Evolutionary conservation across 2,888 invertebrate genomes (phyloP).

Genomic region (Sceliomorpha sp.): DNA sequence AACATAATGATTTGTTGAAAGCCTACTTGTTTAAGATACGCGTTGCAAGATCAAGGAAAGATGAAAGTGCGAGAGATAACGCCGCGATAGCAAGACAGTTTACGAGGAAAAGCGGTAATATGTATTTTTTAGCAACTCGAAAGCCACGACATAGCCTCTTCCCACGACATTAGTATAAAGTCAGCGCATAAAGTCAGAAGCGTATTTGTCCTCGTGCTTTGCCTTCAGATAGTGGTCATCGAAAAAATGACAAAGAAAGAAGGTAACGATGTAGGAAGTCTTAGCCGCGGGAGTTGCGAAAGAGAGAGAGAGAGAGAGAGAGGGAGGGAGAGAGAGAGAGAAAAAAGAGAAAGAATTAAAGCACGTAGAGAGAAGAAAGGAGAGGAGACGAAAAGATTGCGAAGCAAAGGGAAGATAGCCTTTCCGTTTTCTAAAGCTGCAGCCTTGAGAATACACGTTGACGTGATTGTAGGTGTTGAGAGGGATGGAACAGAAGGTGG

Average conservation of each 20-base stretch:
- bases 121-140: slow-evolving; percentile 26
- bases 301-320: slow-evolving; percentile 20
- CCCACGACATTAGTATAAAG: slow-evolving; percentile 34
- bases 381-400: slow-evolving; percentile 27
- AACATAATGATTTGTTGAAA: slow-evolving; percentile 1
- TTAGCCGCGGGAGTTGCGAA: slow-evolving; percentile 31
- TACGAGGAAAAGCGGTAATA: slow-evolving; percentile 34
- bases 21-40: not conserved
- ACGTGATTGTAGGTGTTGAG: slow-evolving; percentile 55
- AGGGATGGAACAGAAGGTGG: slow-evolving; percentile 54
- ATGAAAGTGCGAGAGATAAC: slow-evolving; percentile 31
- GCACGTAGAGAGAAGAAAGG: slow-evolving; percentile 23
- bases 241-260: slow-evolving; percentile 39
- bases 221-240: slow-evolving; percentile 16
- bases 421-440: slow-evolving; percentile 58
- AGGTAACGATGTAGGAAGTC: slow-evolving; percentile 37
- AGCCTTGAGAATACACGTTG: slow-evolving; percentile 68
- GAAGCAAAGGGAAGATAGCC: slow-evolving; percentile 56
- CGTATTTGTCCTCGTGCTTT: slow-evolving; percentile 17
- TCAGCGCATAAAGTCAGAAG: slow-evolving; percentile 26
- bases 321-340: too few species aligned
- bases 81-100: slow-evolving; percentile 19
- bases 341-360: slow-evolving; percentile 25
- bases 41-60: slow-evolving; percentile 21
- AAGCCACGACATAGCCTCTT: slow-evolving; percentile 25